phyloP scores from a whole-genome alignment of 2,888 invertebrate genomes.

The Willowsia nigromaculata region DNA sequence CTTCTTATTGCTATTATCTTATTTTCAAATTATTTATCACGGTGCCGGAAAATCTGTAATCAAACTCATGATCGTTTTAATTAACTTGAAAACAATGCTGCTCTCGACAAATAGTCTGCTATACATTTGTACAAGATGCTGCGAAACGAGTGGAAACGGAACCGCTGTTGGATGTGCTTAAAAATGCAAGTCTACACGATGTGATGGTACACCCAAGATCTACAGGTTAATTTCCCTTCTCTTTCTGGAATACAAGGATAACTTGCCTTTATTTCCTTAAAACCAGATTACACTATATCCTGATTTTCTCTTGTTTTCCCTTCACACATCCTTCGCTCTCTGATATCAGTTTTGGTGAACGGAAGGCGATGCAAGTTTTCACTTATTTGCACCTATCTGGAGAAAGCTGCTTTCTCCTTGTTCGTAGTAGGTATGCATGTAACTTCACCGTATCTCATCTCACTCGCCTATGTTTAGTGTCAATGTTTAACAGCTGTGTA shows the following conservation, averaged over 20 bases:
- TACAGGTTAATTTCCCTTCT: constrained; percentile 48
- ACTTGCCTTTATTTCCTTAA: constrained; percentile 12
- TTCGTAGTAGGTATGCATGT: neutral
- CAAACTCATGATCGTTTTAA: too few relatives aligned
- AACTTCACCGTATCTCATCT: neutral
- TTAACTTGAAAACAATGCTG: too few relatives aligned
- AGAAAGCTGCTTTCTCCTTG: neutral
- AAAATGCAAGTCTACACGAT: neutral
- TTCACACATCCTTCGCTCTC: constrained; percentile 5
- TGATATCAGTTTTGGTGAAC: neutral
- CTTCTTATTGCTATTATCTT: too few relatives aligned
- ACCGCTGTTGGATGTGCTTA: neutral
- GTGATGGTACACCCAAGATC: constrained; percentile 15
- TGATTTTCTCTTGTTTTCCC: neutral
- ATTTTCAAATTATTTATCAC: too few relatives aligned
- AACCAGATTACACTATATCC: constrained; percentile 2
- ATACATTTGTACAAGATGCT: too few relatives aligned
- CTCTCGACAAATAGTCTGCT: too few relatives aligned
- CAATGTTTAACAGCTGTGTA: constrained; percentile 70
- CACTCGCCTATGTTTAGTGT: neutral
- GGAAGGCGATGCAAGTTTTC: neutral
- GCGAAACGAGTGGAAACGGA: too few relatives aligned
- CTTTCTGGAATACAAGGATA: neutral
- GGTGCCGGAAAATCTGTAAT: too few relatives aligned
- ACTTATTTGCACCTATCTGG: neutral